Evolutionary conservation across 2,888 invertebrate genomes (phyloP).

Genomic region (Nasonovia ribisnigri): DNA sequence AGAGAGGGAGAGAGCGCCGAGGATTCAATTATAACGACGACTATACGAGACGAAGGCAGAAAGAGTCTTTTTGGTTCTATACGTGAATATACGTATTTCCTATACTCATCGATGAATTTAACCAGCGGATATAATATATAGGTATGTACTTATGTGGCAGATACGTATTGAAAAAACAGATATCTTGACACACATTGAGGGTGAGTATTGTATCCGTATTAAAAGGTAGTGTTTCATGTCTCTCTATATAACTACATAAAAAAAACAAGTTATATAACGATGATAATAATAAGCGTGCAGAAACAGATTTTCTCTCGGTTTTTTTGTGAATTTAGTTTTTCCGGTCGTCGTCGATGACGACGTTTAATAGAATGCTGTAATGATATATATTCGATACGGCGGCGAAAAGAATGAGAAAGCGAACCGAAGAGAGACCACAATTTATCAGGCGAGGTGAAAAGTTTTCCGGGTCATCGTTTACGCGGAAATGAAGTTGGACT

Average conservation of each 20-base stretch:
- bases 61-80: not conserved
- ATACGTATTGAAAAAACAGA: not conserved
- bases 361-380: not conserved
- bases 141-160: not conserved
- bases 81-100: no score
- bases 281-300: not conserved
- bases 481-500: not conserved
- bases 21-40: constrained; percentile 32
- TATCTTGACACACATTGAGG: not conserved
- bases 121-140: not conserved
- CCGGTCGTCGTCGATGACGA: not conserved
- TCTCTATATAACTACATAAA: not conserved
- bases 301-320: not conserved
- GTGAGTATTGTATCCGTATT: not conserved
- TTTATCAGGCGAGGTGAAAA: not conserved
- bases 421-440: not conserved
- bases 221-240: not conserved
- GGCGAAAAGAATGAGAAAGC: constrained; percentile 9
- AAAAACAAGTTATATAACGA: not conserved
- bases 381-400: not conserved
- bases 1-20: not conserved
- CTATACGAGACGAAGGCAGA: not conserved
- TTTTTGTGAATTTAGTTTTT: not conserved
- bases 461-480: constrained; percentile 7
- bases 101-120: not conserved